Base-by-base conservation (phyloP, 2,888 invertebrate genomes). In the Pilophorus perplexus region DNA sequence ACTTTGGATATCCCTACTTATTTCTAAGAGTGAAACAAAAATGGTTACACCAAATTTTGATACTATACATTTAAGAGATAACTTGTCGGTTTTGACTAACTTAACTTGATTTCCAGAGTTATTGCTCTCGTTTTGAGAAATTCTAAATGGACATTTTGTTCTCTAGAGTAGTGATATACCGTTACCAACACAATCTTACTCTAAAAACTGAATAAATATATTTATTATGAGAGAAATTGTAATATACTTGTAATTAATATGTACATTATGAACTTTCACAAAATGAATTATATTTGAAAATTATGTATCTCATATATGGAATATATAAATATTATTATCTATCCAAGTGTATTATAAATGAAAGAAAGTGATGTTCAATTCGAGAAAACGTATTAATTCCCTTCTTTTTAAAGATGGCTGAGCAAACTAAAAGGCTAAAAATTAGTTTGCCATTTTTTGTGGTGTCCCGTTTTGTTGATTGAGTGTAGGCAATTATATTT, bases 221-320 rank as follows among this genome's bases (percentile, higher is more conserved):
- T 67, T 66, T 67, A 67, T 67, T 67, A 69, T 69, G 42, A 50
- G 57, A 50, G 33, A 67, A 52, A 48, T 59, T 69, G 69, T 69
- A 69, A 64, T 52, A 69, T 67, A 67, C 40, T 64, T 69, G 69
- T 69, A 69, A 69, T 65, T 69, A 69, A 37, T 42, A 64, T 69
- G 69, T 69, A 67, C 46, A 69, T 67, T 64, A 59, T 60, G 57
- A 52, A 59, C 67, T 69, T 69, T 69, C 69, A 67, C 67, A 69
- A n/a, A 59, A 65, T 67, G 48, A 67, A 67, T 64, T 69, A 64
- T 66, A 62, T 68, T 64, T 64, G 67, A 66, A 66, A 64, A 66
- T 40, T 42, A 54, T 40, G 54, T 65, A 65, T 52, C 52, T 54
- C 54, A 40, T 48, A 50, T 50, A 16, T 54, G 14, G 14, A 20